These are phyloP conservation scores for Penaeus japonicus DNA, from an alignment of 1,140 invertebrate species.

Conservation along the genomic window DNA sequence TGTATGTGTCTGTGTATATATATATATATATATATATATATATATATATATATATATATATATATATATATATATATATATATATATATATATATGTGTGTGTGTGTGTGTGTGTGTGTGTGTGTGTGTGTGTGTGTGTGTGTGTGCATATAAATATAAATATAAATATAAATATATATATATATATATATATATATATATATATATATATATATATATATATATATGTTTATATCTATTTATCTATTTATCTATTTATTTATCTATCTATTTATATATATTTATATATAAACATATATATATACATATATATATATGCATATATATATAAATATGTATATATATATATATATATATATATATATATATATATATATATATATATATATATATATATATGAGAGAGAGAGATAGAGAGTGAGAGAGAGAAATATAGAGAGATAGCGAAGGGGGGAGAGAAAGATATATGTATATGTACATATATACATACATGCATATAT, in stretches of 20 bases:
- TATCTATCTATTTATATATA: background rate
- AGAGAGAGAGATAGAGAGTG: no score
- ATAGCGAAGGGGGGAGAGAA: no score
- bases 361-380: no score
- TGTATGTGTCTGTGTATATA: background rate
- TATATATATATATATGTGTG: background rate
- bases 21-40: background rate
- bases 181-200: background rate
- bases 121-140: background rate
- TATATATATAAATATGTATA: no score
- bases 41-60: conserved; percentile 9
- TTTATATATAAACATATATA: no score
- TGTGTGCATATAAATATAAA: background rate
- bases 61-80: conserved; percentile 6
- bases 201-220: background rate
- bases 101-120: background rate
- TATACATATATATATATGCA: no score
- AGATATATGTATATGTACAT: no score
- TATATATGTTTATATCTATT: background rate
- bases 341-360: no score
- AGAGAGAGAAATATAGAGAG: no score
- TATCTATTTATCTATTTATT: background rate
- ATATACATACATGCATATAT: no score
- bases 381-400: no score
- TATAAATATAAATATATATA: background rate